A percentile compares a stretch with the other conserved stretches of the same genome.
Conservation (phyloP, 2,888 invertebrate genomes). For the Sicus ferrugineus region DNA sequence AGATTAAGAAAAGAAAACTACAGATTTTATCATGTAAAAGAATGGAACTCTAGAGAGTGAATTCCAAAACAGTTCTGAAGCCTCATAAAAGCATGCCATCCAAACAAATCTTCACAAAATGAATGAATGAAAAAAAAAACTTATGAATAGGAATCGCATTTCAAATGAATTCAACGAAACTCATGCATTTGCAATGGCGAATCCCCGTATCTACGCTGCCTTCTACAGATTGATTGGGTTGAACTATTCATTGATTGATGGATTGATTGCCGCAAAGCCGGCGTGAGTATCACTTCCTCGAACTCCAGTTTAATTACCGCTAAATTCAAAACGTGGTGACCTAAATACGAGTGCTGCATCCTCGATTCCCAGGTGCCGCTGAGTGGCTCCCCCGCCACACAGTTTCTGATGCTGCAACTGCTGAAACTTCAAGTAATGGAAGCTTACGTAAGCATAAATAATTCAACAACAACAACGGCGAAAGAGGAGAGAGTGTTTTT, state of each 20-base stretch:
- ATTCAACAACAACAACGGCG: not conserved
- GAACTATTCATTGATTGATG: constrained; percentile 11
- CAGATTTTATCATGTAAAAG: no score
- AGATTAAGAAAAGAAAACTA: no score
- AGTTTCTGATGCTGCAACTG: not conserved
- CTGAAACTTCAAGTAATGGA: constrained; percentile 5
- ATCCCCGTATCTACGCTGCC: not conserved
- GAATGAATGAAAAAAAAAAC: not conserved
- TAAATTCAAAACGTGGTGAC: constrained; percentile 25
- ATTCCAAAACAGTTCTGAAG: no score
- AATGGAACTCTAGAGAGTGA: no score
- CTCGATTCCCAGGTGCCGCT: not conserved
- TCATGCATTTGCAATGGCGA: not conserved
- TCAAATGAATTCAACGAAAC: not conserved
- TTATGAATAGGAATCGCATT: not conserved
- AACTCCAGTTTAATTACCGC: constrained; percentile 24
- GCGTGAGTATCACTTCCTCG: not conserved
- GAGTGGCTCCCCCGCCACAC: not conserved
- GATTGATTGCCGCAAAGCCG: not conserved
- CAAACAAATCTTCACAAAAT: not conserved
- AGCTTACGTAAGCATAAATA: not conserved
- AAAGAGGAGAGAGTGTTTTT: not conserved
- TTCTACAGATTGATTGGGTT: not conserved
- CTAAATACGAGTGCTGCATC: constrained; percentile 4
- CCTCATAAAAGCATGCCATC: no score